Evolutionary conservation across 2,888 invertebrate species (phyloP), one percentile per base, ranked within the genome.

Genomic region (Anthoptus insignis): DNA sequence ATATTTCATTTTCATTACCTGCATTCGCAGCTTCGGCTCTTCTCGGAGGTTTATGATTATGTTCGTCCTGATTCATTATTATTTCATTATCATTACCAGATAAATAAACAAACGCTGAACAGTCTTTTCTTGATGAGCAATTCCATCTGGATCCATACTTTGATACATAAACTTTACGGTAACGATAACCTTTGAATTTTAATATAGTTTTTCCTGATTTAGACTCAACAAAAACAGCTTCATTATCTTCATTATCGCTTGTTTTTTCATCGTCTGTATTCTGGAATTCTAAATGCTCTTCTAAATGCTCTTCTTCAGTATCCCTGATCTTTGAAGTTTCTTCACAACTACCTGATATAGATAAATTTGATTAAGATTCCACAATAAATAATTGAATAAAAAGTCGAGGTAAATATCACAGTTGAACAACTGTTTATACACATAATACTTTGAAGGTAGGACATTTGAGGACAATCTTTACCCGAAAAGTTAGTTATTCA

Each of bases 121-220:
- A 92, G 7, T 78, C 69, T 66, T 84, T 89, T 37, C 79, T 77
- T 1, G 75, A 66, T 0, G 86, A 83, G 65, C 92, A 92, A 7
- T 73, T 78, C 91, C 91, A 92, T 7, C 86, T 78, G 0, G 76
- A 76, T 0, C 90, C 91, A 21, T 76, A 69, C 66, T 80, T 88
- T 1, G 82, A 76, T 56, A 70, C 81, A 60, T 88, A 86, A 1
- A 78, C 77, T 67, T 83, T 88, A 54, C 83, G 79, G 60, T 89
- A 92, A 70, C 84, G 81, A 56, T 83, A 77, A 1, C 86, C 86
- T 21, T 84, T 84, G 67, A 84, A 84, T 65, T 84, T 81, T 13
- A 92, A 74, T 13, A 87, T 75, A 0, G 81, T 82, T 50, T 80
- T 86, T 0, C 91, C 89, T 63, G 73, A 81, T 4, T 73, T 72